Evolutionary conservation across 2,888 invertebrate species (phyloP).

Genomic region (Cosmopolites sordidus): DNA sequence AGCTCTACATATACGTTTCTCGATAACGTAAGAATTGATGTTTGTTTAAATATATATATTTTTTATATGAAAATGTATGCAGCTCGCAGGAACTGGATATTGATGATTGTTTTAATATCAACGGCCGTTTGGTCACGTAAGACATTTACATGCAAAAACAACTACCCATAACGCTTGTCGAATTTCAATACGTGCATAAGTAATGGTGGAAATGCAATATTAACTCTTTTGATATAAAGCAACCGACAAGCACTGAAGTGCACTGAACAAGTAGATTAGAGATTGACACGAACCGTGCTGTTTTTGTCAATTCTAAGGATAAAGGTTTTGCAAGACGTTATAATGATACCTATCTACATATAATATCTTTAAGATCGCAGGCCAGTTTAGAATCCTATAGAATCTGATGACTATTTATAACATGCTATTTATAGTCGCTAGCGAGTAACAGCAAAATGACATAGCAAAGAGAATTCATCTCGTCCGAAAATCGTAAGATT

Average conservation of each 20-base stretch:
- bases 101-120: not conserved
- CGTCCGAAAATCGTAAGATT: conserved; percentile 1
- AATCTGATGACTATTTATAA: conserved; percentile 44
- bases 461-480: conserved; percentile 1
- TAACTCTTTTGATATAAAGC: too few species aligned
- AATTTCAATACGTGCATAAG: conserved; percentile 8
- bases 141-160: conserved; percentile 8
- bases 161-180: not conserved
- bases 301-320: too few species aligned
- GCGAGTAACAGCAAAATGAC: conserved; percentile 41
- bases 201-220: conserved; percentile 9
- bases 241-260: too few species aligned
- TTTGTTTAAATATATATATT: too few species aligned
- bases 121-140: conserved; percentile 2
- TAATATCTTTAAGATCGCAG: conserved; percentile 29
- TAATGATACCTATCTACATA: conserved; percentile 2
- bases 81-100: too few species aligned
- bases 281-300: not conserved
- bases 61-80: too few species aligned
- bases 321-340: not conserved
- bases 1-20: not conserved
- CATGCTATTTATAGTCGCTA: conserved; percentile 46
- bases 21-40: not conserved
- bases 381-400: conserved; percentile 31
- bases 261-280: too few species aligned